Conservation (phyloP, 2,797 vertebrate species). For the Orientallactaga sibirica region DNA sequence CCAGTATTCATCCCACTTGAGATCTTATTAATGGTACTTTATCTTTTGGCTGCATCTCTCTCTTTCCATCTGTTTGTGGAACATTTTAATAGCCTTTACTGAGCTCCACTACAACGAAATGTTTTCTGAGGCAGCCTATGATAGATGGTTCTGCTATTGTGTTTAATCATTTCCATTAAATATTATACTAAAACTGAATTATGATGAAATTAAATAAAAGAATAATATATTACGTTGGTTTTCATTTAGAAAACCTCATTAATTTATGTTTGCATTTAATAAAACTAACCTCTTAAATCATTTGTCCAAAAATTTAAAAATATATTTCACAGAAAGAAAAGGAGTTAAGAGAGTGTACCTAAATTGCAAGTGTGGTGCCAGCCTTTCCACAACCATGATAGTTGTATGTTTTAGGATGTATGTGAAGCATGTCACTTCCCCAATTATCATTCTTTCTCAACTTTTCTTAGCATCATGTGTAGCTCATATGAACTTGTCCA, state of each 20-base stretch:
- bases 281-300: constrained; percentile 76
- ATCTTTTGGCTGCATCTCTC: background rate
- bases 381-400: background rate
- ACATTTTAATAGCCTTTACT: constrained; percentile 59
- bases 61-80: constrained; percentile 55
- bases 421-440: background rate
- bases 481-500: background rate
- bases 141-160: constrained; percentile 69
- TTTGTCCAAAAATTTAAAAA: constrained; percentile 72
- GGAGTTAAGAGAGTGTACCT: constrained; percentile 51
- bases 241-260: constrained; percentile 77
- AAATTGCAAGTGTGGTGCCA: constrained; percentile 26
- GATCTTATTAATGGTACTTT: constrained; percentile 42
- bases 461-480: background rate
- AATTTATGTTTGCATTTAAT: constrained; percentile 80
- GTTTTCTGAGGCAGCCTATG: constrained; percentile 57
- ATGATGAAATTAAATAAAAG: constrained; percentile 77
- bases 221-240: constrained; percentile 69
- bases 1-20: constrained; percentile 47
- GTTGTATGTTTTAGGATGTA: background rate
- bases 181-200: constrained; percentile 75
- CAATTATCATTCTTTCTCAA: constrained; percentile 30
- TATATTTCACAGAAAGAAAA: constrained; percentile 25
- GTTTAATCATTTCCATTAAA: constrained; percentile 78
- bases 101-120: constrained; percentile 27